Base-by-base conservation (phyloP, 1,140 invertebrate genomes). In the Linepithema humile region DNA sequence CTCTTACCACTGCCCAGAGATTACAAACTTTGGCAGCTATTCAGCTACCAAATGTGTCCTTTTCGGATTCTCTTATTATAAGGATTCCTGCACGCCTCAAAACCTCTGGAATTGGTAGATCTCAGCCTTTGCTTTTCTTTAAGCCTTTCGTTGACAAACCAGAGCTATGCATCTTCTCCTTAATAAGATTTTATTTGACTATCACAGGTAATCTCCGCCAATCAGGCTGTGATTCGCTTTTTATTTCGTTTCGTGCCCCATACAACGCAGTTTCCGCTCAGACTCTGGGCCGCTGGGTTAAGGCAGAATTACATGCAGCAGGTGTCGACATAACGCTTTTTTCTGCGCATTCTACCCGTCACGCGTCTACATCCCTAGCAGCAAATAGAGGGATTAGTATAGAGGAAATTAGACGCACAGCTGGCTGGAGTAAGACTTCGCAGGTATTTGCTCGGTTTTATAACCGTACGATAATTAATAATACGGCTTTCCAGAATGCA, bases 391-490 rank as follows among this genome's bases (percentile, higher is more conserved):
- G 62, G 1, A 38, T 65, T 38, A 38, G n/a, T n/a, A 65, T 65
- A 35, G 38, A 65, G 9, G 38, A 29, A 7, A 65, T 65, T 38
- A 40, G 62, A 38, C 29, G 38, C 10, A 65, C 62, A 4, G 62
- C 62, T 9, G 62, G 62, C 3, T 65, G 62, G 35, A 35, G 29
- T 6, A 38, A 9, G 5, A 40, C 26, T 9, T 65, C 62, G 1
- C 5, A 65, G 20, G 17, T n/a, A 29, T 65, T 65, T 40, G 35
- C 62, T 35, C 26, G 62, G 3, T 65, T 65, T 65, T 65, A 65
- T 40, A 38, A 65, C 38, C 29, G 62, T 9, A 29, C 62, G 2
- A n/a, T 65, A 7, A 65, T 65, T 17, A 17, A 6, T 4, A 12
- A 48, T 40, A 2, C 45, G 2, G 5, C 15, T 17, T 48, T 48